These are phyloP conservation scores for Darevskia mixta DNA, from an alignment of 2,797 vertebrate species.

Conservation along the genomic window DNA sequence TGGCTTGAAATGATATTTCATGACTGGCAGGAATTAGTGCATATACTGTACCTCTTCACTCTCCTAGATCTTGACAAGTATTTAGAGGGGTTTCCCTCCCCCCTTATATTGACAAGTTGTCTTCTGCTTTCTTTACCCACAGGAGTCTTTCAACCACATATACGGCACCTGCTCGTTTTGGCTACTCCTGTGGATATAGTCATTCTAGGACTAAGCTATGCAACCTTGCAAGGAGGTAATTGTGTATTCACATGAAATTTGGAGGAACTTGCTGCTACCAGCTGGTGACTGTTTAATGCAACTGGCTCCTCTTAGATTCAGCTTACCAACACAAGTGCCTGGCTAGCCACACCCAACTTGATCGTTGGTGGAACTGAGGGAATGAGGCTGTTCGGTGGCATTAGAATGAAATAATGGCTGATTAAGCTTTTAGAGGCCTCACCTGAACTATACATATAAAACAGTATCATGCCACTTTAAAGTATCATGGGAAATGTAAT, in stretches of 20 bases:
- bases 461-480: too few species aligned
- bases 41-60: background rate
- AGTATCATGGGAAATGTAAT: too few species aligned
- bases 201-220: slow-evolving; percentile 93
- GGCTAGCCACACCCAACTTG: background rate
- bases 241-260: background rate
- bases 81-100: background rate
- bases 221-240: slow-evolving; percentile 88
- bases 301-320: background rate
- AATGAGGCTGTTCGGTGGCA: background rate
- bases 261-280: background rate
- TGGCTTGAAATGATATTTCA: background rate
- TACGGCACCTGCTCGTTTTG: slow-evolving; percentile 92
- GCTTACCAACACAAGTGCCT: background rate
- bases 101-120: background rate
- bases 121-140: slow-evolving; percentile 27
- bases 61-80: background rate
- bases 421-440: background rate
- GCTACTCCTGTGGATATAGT: slow-evolving; percentile 97
- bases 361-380: background rate
- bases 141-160: slow-evolving; percentile 97
- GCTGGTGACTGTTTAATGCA: background rate
- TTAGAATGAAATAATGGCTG: background rate
- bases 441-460: too few species aligned
- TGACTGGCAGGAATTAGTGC: background rate